Base-by-base conservation (phyloP, 1,140 invertebrate species). In the Plectrocnemia conspersa region DNA sequence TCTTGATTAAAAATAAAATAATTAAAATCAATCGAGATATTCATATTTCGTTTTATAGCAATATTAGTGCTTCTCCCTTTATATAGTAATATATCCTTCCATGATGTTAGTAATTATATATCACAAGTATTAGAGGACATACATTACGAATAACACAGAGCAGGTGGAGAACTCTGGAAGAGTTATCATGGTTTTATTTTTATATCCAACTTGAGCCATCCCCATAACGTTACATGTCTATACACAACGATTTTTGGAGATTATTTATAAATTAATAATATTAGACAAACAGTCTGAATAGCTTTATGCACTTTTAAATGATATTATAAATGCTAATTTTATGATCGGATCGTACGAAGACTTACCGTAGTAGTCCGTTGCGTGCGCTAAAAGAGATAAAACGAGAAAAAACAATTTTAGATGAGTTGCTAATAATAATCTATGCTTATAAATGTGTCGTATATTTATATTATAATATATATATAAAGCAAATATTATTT, bases 341-440 rank as follows among this genome's bases (percentile, higher is more conserved):
- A 47, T 15, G 22, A 40, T 19, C 33, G 33, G 10, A 40, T 19
- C 9, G 22, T 25, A 50, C 32, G 81, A 81, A 80, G 81, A 93
- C 93, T 97, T 92, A 97, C 93, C 92, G 91, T 96, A 96, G 83
- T 95, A 96, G 81, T 94, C 92, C 81, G 93, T 92, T 71, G 91
- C 88, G 83, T 94, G 91, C 81, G 90, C 92, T 95, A 83, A 77
- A 79, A 75, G 70, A 76, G 78, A 80, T 73, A 79, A 79, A 78
- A 77, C 79, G 82, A 80, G 75, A 81, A 82, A 59, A 54, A 52
- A 57, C 53, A 54, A 49, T 44, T 36, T 53, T 58, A 46, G 41
- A 58, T 40, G 41, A 45, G n/a, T n/a, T n/a, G n/a, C n/a, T n/a
- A n/a, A n/a, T n/a, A n/a, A n/a, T n/a, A n/a, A n/a, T n/a, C n/a